phyloP scores from a whole-genome alignment of 2,888 invertebrate species.

The Drosophila borborema region DNA sequence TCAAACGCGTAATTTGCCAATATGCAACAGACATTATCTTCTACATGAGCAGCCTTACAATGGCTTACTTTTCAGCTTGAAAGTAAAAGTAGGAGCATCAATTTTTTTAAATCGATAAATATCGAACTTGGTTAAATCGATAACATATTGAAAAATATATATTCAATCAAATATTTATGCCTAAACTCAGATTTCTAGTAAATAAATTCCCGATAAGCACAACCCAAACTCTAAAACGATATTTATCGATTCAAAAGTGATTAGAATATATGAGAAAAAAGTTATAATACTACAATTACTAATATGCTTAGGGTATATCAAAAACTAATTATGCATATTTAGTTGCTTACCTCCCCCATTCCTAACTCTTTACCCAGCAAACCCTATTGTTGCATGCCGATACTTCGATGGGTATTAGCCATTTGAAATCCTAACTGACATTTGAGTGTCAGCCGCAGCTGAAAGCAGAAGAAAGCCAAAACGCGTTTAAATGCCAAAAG shows the following conservation, averaged over 20 bases:
- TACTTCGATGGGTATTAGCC: constrained; percentile 1
- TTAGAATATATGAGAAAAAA: neutral
- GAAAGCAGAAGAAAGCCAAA: constrained; percentile 42
- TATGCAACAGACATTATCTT: neutral
- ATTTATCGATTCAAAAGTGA: neutral
- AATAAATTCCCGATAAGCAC: neutral
- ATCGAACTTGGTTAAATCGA: neutral
- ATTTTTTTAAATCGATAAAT: neutral
- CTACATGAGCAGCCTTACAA: neutral
- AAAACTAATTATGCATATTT: neutral
- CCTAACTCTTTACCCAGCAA: neutral
- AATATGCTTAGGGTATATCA: neutral
- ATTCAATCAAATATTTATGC: no score
- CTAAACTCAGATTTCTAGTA: no score
- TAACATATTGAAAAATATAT: no score
- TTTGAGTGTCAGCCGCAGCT: constrained; percentile 50
- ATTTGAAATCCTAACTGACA: constrained; percentile 59
- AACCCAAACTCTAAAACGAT: neutral
- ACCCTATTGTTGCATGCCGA: neutral
- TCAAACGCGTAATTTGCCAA: neutral
- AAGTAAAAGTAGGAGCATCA: neutral
- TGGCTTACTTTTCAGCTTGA: neutral
- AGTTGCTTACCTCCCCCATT: neutral
- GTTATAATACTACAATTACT: no score
- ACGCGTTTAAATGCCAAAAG: constrained; percentile 48